Percentiles rank a stretch among this genome's conserved stretches.
phyloP scores from a whole-genome alignment of 2,797 vertebrate genomes.

The Sebastes matsubarae region DNA sequence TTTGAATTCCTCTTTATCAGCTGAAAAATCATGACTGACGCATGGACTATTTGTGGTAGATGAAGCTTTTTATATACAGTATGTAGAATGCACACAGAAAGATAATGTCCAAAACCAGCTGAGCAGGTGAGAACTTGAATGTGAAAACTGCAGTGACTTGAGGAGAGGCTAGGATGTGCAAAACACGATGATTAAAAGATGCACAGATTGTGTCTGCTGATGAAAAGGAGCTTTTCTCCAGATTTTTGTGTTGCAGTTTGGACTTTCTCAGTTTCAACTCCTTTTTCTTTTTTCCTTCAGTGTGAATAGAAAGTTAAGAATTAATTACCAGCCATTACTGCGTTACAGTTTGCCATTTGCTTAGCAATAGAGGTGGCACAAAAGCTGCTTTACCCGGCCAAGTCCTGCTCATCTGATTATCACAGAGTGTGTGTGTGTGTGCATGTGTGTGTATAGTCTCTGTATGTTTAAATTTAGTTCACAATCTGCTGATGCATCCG shows the following conservation, averaged over 20 bases:
- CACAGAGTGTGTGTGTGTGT: slow-evolving; percentile 12
- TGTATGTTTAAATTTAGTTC: slow-evolving; percentile 46
- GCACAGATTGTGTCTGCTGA: not conserved
- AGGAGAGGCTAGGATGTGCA: not conserved
- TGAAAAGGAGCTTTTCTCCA: not conserved
- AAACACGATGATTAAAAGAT: not conserved
- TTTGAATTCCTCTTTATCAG: not conserved
- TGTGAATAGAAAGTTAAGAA: slow-evolving; percentile 22
- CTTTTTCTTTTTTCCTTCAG: not conserved
- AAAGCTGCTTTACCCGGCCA: slow-evolving; percentile 17
- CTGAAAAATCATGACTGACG: not conserved
- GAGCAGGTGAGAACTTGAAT: not conserved
- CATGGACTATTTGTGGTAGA: not conserved
- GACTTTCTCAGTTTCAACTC: not conserved
- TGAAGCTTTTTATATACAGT: not conserved
- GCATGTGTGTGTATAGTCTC: slow-evolving; percentile 3
- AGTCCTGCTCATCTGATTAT: slow-evolving; percentile 43
- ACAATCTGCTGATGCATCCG: slow-evolving; percentile 44
- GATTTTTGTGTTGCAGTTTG: not conserved
- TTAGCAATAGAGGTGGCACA: slow-evolving; percentile 31
- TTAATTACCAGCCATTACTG: slow-evolving; percentile 31
- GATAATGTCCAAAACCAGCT: not conserved
- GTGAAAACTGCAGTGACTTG: not conserved
- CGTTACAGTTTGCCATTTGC: slow-evolving; percentile 37
- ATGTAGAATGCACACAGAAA: not conserved